These are phyloP conservation scores for Probosciger aterrimus DNA, from an alignment of 2,113 vertebrate genomes.

Conservation along the genomic window DNA sequence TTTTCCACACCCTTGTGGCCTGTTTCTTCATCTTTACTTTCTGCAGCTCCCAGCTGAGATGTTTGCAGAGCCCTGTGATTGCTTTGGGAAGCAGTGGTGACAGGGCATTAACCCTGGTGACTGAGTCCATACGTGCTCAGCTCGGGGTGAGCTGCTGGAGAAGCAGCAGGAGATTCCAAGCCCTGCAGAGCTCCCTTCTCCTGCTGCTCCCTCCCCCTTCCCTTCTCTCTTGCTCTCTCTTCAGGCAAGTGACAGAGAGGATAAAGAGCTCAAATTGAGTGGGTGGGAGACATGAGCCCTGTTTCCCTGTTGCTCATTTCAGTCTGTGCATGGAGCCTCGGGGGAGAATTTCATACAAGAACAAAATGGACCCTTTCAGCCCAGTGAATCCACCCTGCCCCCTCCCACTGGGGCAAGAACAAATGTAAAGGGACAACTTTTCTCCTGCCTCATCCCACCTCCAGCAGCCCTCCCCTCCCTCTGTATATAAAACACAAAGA, in stretches of 20 bases:
- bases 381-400: slow-evolving; percentile 22
- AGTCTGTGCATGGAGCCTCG: slow-evolving; percentile 21
- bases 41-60: background rate
- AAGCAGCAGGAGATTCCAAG: background rate
- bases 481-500: background rate
- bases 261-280: slow-evolving; percentile 53
- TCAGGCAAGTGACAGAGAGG: slow-evolving; percentile 30
- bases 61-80: background rate
- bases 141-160: background rate
- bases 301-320: slow-evolving; percentile 1
- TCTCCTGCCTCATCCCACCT: slow-evolving; percentile 31
- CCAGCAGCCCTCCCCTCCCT: background rate
- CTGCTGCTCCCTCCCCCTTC: background rate
- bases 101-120: background rate
- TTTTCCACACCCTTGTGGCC: background rate
- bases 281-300: slow-evolving; percentile 30
- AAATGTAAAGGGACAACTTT: slow-evolving; percentile 16
- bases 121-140: rapidly evolving
- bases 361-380: slow-evolving; percentile 51
- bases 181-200: background rate
- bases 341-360: background rate
- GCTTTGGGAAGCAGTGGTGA: background rate
- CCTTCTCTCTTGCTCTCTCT: background rate
- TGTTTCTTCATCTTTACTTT: background rate
- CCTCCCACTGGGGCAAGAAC: slow-evolving; percentile 21